A percentile compares a stretch with the other conserved stretches of the same genome.
Conservation (phyloP, 2,888 invertebrate genomes). For the Aporophyla nigra region DNA sequence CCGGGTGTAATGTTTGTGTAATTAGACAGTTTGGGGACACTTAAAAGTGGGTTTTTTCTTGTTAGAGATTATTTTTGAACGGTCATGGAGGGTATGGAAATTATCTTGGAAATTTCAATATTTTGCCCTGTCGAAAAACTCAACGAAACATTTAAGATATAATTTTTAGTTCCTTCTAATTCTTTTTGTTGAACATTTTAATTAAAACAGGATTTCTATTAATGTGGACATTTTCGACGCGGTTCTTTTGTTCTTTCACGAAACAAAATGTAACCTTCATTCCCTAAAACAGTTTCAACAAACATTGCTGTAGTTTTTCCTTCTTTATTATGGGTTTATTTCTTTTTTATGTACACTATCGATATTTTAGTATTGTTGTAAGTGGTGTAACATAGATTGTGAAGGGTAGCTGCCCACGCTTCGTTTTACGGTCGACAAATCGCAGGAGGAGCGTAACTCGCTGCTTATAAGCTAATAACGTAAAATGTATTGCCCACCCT, state of each 20-base stretch:
- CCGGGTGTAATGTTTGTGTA: slow-evolving; percentile 61
- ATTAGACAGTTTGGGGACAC: slow-evolving; percentile 53
- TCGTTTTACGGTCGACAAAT: slow-evolving; percentile 59
- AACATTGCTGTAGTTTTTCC: slow-evolving; percentile 5
- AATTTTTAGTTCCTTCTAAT: background rate
- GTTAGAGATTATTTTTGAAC: slow-evolving; percentile 21
- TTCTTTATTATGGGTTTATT: slow-evolving; percentile 27
- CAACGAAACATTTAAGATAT: background rate
- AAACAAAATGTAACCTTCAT: background rate
- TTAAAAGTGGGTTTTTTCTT: slow-evolving; percentile 22
- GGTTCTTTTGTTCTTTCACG: background rate
- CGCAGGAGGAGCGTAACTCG: slow-evolving; percentile 48
- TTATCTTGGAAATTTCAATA: background rate
- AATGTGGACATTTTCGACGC: background rate
- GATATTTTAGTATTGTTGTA: slow-evolving; percentile 46
- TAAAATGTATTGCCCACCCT: slow-evolving; percentile 63
- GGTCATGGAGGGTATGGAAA: background rate
- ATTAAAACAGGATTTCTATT: background rate
- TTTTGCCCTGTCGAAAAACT: background rate
- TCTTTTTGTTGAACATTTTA: background rate
- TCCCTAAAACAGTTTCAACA: background rate
- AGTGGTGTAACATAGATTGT: slow-evolving; percentile 38
- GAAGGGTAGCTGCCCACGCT: slow-evolving; percentile 54
- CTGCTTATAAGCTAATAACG: slow-evolving; percentile 64
- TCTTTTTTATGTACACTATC: slow-evolving; percentile 37